Evolutionary conservation across 1,140 invertebrate species (phyloP).

Genomic region (Polyergus mexicanus): DNA sequence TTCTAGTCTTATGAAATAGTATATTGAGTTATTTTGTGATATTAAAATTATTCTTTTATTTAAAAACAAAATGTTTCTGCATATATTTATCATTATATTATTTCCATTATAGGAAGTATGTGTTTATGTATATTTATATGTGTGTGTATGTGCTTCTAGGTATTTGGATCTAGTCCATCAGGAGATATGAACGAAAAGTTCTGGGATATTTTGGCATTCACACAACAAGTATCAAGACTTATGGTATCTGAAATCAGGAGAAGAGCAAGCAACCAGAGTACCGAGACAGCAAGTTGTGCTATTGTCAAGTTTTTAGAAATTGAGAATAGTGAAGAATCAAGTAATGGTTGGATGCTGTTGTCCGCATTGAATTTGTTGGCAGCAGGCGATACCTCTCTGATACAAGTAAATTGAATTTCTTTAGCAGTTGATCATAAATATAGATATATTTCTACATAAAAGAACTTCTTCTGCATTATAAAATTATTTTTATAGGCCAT

Average conservation of each 20-base stretch:
- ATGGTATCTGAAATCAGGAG: conserved; percentile 98
- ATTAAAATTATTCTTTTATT: neutral
- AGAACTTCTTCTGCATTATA: neutral
- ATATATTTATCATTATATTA: neutral
- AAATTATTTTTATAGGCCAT: conserved; percentile 91
- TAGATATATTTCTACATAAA: conserved; percentile 3
- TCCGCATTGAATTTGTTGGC: conserved; percentile 96
- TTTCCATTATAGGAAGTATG: neutral
- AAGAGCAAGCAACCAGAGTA: conserved; percentile 97
- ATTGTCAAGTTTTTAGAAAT: conserved; percentile 98
- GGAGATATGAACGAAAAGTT: conserved; percentile 98
- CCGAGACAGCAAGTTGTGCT: conserved; percentile 97
- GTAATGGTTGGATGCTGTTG: conserved; percentile 98
- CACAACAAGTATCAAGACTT: conserved; percentile 96
- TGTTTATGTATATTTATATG: too few species aligned
- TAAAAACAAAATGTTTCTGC: neutral
- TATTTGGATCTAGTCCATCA: conserved; percentile 95
- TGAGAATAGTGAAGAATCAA: conserved; percentile 96
- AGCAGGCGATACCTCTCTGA: conserved; percentile 92
- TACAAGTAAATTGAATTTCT: conserved; percentile 88
- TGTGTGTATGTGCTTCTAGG: conserved; percentile 87
- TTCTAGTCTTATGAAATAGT: neutral
- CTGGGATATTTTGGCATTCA: conserved; percentile 96
- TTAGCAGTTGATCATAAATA: conserved; percentile 71
- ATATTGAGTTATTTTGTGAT: neutral